Evolutionary conservation across 1,140 invertebrate species (phyloP).

Genomic region (Pseudomyrmex cubaensis): DNA sequence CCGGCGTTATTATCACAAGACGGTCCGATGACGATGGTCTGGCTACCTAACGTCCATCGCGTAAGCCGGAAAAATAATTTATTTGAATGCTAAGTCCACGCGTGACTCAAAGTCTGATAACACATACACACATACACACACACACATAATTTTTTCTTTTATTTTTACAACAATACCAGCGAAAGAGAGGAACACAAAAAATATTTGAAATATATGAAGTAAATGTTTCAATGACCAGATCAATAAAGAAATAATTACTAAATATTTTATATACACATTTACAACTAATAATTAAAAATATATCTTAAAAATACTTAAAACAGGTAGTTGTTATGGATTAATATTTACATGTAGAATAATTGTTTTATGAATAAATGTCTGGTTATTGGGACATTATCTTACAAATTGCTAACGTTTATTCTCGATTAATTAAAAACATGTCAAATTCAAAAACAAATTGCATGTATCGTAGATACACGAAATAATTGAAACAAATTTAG

Average conservation of each 20-base stretch:
- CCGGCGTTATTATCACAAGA: constrained; percentile 30
- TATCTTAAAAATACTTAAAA: background rate
- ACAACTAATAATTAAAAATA: background rate
- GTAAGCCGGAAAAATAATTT: background rate
- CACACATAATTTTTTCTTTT: background rate
- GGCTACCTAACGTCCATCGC: background rate
- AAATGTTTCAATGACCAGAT: too few species aligned
- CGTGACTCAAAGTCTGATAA: background rate
- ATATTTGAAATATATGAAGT: too few species aligned
- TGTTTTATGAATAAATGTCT: too few species aligned
- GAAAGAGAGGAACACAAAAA: too few species aligned
- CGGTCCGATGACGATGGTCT: background rate
- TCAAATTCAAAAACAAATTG: background rate
- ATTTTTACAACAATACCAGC: background rate
- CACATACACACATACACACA: too few species aligned
- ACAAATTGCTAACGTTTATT: too few species aligned
- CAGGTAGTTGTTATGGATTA: background rate
- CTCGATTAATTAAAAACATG: too few species aligned
- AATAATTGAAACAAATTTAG: background rate
- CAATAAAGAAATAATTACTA: too few species aligned
- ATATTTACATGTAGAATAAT: background rate
- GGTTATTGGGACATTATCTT: too few species aligned
- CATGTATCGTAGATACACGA: background rate
- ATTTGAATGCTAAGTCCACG: background rate
- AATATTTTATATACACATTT: background rate